Percentiles rank a stretch among this genome's conserved stretches.
Conservation (phyloP, 1,140 invertebrate species). For the Monomorium pharaonis region DNA sequence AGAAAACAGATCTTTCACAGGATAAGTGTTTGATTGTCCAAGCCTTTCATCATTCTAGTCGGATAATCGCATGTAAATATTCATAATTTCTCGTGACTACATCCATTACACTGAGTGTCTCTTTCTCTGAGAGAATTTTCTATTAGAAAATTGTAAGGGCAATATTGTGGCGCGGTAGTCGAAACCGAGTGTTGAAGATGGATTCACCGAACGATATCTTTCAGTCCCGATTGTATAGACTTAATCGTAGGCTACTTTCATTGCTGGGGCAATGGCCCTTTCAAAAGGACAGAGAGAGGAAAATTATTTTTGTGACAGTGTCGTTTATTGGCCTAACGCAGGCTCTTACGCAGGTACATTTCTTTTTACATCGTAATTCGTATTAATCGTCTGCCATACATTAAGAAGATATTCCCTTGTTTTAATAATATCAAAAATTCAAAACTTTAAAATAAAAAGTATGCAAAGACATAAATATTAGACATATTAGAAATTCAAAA, state of each 20-base stretch:
- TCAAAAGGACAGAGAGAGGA: background rate
- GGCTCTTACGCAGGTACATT: constrained; percentile 16
- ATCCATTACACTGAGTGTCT: background rate
- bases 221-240: constrained; percentile 9
- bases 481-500: background rate
- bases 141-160: constrained; percentile 1
- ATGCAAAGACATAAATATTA: background rate
- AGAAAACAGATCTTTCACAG: background rate
- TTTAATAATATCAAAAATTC: background rate
- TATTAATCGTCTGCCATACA: background rate
- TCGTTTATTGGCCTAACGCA: constrained; percentile 11
- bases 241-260: constrained; percentile 20
- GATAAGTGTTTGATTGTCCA: background rate
- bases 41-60: constrained; percentile 21
- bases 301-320: background rate
- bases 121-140: constrained; percentile 53
- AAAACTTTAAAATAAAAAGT: background rate
- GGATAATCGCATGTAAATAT: background rate
- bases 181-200: background rate
- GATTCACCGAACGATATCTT: constrained; percentile 30
- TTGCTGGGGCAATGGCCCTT: constrained; percentile 32
- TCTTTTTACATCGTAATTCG: background rate
- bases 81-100: background rate
- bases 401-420: background rate
- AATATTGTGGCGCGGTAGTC: background rate